Base-by-base conservation (phyloP, 2,888 invertebrate species). In the Gortyna flavago region DNA sequence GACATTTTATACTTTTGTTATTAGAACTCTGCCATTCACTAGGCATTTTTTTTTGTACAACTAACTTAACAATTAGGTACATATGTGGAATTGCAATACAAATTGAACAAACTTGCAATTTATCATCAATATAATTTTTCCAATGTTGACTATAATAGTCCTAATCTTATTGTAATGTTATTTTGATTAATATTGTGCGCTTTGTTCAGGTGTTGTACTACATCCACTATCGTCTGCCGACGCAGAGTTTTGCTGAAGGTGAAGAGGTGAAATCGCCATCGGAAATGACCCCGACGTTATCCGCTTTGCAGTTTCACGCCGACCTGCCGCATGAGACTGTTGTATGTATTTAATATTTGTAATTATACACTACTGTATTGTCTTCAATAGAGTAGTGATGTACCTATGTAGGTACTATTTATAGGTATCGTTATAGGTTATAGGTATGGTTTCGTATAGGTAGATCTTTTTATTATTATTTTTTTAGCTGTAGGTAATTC, bases 221-320 rank as follows among this genome's bases (percentile, higher is more conserved):
- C 93, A 98, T 99, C 88, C 98, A 98, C 92, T 97, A 98, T 89
- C 97, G 98, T 72, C 97, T 97, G 89, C 97, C 98, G 41, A 96
- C 97, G 6, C 97, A 97, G 86, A 98, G 97, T 90, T 97, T 98
- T 85, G 97, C 98, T 71, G 97, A 98, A 88, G 97, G 97, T 62
- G 97, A 97, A 81, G 97, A 97, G 79, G 94, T 95, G 73, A 95
- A 95, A 89, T 94, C 96, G 67, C 97, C 97, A 57, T 95, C 96
- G n/a, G 97, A 97, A 87, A 94, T 97, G 73, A 97, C 97, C 68
- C 98, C 98, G 0, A 94, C 93, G 2, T 95, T 99, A 16, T 98
- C 98, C 13, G 98, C 98, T 25, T 97, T 98, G 77, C 99, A 99
- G 93, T 99, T 99, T 92, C 98, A 99, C 90, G 98, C 98, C 65